Evolutionary conservation across 2,113 vertebrate genomes (phyloP).

Genomic region (Oncorhynchus mykiss): DNA sequence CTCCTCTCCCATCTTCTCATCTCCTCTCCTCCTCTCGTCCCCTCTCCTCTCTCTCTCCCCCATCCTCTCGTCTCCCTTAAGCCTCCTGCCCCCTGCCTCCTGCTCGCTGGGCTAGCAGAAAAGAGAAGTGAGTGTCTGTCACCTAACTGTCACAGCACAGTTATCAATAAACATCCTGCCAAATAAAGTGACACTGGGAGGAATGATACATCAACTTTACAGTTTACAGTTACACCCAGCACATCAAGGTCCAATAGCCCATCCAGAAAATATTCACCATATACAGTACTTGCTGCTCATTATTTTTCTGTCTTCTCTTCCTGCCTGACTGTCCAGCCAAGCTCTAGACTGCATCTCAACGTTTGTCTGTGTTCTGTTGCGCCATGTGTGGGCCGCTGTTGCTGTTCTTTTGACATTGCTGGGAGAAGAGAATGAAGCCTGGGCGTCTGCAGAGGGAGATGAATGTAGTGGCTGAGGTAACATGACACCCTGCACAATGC

Average conservation of each 20-base stretch:
- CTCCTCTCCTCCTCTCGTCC: too few species aligned
- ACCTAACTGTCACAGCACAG: constrained; percentile 21
- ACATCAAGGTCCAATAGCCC: background rate
- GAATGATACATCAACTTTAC: background rate
- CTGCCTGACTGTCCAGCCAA: background rate
- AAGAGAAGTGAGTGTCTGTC: constrained; percentile 6
- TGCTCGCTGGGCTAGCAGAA: too few species aligned
- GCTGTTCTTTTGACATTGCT: constrained; percentile 13
- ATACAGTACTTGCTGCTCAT: background rate
- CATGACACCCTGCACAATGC: constrained; percentile 6
- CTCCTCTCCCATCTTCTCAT: background rate
- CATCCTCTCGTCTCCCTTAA: too few species aligned
- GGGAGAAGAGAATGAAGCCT: background rate
- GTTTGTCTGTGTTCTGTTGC: background rate
- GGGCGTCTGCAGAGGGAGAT: constrained; percentile 9
- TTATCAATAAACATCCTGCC: constrained; percentile 26
- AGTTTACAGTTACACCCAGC: constrained; percentile 19
- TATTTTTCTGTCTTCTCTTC: background rate
- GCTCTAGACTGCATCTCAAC: background rate
- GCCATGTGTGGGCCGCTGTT: background rate
- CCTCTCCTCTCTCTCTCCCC: too few species aligned
- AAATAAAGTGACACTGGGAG: background rate
- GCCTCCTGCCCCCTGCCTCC: too few species aligned
- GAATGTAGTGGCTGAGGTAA: constrained; percentile 15
- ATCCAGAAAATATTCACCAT: background rate